Evolutionary conservation across 2,888 invertebrate genomes (phyloP).

Genomic region (Lycia hirtaria): DNA sequence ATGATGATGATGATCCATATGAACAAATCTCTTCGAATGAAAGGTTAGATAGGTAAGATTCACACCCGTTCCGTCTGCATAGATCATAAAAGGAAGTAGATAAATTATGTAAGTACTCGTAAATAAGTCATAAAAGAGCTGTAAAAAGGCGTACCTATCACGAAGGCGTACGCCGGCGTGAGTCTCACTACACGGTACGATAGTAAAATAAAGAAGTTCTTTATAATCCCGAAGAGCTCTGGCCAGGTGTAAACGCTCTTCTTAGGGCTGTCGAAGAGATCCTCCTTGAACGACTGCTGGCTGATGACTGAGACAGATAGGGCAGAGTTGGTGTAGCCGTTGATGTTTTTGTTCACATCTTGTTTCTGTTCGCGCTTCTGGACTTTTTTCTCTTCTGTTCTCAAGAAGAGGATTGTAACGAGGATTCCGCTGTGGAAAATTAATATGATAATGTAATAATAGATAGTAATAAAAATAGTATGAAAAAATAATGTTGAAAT

Average conservation of each 20-base stretch:
- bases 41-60: neutral
- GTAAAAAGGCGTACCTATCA: conserved; percentile 71
- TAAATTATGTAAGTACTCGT: conserved; percentile 4
- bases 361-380: conserved; percentile 58
- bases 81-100: conserved; percentile 11
- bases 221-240: conserved; percentile 69
- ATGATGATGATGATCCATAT: no score
- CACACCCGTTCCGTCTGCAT: neutral
- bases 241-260: conserved; percentile 62
- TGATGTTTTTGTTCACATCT: conserved; percentile 75
- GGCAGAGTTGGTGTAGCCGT: conserved; percentile 75
- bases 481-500: no score
- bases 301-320: conserved; percentile 76
- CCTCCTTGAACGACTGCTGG: conserved; percentile 77
- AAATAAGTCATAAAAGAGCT: conserved; percentile 13
- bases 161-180: conserved; percentile 93
- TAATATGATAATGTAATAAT: no score
- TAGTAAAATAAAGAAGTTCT: conserved; percentile 81
- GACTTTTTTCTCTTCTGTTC: conserved; percentile 85
- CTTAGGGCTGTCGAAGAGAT: conserved; percentile 70
- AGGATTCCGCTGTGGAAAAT: conserved; percentile 87
- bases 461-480: no score
- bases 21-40: neutral
- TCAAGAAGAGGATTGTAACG: conserved; percentile 89
- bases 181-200: conserved; percentile 88